Percentiles rank a stretch among this genome's conserved stretches.
These are phyloP conservation scores for Apodemus agrarius DNA, from an alignment of 2,797 vertebrate genomes.

Conservation along the genomic window DNA sequence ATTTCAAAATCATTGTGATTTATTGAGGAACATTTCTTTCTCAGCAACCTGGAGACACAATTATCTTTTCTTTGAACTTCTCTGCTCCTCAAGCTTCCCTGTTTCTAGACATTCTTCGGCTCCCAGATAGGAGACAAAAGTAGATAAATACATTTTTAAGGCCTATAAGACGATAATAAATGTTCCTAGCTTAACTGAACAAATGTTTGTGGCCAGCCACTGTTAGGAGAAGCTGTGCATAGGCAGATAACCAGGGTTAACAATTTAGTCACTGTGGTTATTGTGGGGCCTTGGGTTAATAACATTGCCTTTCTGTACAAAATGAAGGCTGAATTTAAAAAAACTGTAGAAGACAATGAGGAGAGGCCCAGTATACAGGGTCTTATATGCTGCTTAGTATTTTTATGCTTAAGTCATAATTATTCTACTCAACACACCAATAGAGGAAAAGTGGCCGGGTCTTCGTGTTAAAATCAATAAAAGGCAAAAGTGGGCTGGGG, in stretches of 20 bases:
- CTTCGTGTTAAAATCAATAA: not conserved
- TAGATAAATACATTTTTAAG: not conserved
- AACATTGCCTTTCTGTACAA: not conserved
- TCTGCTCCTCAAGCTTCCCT: not conserved
- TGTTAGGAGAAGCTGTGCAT: not conserved
- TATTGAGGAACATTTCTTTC: not conserved
- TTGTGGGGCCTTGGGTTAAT: not conserved
- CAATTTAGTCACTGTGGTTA: not conserved
- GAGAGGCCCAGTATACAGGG: not conserved
- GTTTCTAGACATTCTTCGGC: not conserved
- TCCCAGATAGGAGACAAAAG: not conserved
- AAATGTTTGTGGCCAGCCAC: not conserved
- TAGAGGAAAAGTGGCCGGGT: not conserved
- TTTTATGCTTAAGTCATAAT: slow-evolving; percentile 8
- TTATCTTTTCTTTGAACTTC: not conserved
- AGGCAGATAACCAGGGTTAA: not conserved
- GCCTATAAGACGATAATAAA: not conserved
- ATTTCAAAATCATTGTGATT: not conserved
- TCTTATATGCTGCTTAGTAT: not conserved
- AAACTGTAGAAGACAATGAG: not conserved
- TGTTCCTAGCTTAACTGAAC: not conserved
- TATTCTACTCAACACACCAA: not conserved
- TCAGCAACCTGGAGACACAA: not conserved
- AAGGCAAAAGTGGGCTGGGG: not conserved
- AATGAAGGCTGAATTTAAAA: not conserved